Base-by-base conservation (phyloP, 2,888 invertebrate genomes). In the Trichopria drosophilae region DNA sequence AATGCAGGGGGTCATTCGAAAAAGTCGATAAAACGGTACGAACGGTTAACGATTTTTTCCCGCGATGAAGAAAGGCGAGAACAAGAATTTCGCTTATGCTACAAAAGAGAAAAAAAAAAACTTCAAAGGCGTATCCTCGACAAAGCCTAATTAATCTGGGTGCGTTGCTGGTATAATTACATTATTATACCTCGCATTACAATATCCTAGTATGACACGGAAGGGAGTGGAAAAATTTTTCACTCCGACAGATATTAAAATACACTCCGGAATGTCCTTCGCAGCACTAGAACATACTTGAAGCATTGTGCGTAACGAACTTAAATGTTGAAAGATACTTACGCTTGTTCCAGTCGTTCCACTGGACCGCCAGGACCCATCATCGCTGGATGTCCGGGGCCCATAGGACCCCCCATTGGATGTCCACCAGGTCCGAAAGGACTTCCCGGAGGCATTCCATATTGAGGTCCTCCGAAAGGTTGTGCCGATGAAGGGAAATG, bases 271-370 rank as follows among this genome's bases (percentile, higher is more conserved):
- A n/a, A n/a, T n/a, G n/a, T n/a, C n/a, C n/a, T n/a, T n/a, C n/a
- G n/a, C n/a, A n/a, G n/a, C n/a, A n/a, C n/a, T n/a, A n/a, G n/a
- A n/a, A n/a, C n/a, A n/a, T n/a, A n/a, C n/a, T n/a, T n/a, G n/a
- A n/a, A n/a, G n/a, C n/a, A n/a, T n/a, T n/a, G n/a, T n/a, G n/a
- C n/a, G n/a, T n/a, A n/a, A n/a, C n/a, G n/a, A n/a, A n/a, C n/a
- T n/a, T n/a, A n/a, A n/a, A n/a, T n/a, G n/a, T n/a, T 18, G 4
- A 29, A 16, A 22, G 20, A 6, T 65, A 81, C 84, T 84, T 67
- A 85, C 82, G 86, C 86, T 77, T 85, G 87, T 73, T 87, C 90
- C 76, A 81, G 85, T 78, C 89, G 82, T 76, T 89, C 89, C 67
- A 90, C 88, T 67, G 90, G 88, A 66, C 88, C 89, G 6, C 71